Conservation (phyloP, 2,797 vertebrate species). For the Rhinogobio ventralis region DNA sequence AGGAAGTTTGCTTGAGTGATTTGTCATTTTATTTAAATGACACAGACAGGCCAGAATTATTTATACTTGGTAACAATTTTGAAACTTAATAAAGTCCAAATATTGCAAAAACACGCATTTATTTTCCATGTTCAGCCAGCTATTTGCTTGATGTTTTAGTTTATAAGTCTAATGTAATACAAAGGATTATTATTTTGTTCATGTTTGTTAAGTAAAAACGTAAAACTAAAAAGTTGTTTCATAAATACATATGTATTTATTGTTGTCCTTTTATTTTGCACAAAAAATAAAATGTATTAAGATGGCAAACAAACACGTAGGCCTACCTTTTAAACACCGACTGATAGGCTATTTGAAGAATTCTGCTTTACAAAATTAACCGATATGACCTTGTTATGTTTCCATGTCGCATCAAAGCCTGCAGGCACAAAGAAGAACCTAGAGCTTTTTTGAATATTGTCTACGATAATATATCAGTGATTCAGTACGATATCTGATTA, state of each 20-base stretch:
- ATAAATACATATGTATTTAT: background rate
- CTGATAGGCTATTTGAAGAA: background rate
- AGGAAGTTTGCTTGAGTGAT: constrained; percentile 34
- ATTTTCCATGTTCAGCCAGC: background rate
- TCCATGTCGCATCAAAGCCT: background rate
- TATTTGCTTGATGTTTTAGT: background rate
- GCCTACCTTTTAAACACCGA: background rate
- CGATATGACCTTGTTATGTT: background rate
- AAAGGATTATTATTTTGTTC: background rate
- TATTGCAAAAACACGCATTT: background rate
- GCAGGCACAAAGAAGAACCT: background rate
- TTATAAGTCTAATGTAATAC: background rate
- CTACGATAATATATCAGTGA: background rate
- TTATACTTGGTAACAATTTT: background rate
- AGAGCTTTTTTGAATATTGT: background rate
- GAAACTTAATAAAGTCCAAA: background rate
- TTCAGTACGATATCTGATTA: background rate
- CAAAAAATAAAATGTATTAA: background rate
- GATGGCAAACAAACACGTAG: background rate
- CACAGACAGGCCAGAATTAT: background rate
- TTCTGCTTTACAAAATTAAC: background rate
- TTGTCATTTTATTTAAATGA: constrained; percentile 8
- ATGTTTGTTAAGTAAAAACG: background rate
- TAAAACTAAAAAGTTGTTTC: background rate
- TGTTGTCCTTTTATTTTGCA: background rate